Evolutionary conservation across 2,113 vertebrate genomes (phyloP).

Genomic region (Heterocephalus glaber): DNA sequence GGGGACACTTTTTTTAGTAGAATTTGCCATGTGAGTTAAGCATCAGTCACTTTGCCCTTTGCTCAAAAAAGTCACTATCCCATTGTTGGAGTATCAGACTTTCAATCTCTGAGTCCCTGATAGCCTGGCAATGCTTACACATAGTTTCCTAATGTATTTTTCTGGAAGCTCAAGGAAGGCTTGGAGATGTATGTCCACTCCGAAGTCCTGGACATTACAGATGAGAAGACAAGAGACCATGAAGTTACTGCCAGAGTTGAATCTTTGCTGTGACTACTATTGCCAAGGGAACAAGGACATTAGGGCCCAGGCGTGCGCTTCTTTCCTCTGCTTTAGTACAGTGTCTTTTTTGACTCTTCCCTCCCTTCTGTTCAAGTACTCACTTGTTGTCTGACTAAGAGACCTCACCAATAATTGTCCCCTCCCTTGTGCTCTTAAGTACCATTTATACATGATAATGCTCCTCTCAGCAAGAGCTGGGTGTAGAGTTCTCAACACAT

Average conservation of each 20-base stretch:
- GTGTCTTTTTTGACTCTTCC: neutral
- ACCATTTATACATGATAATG: conserved; percentile 18
- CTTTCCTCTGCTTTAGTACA: neutral
- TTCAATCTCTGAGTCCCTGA: neutral
- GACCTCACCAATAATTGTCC: neutral
- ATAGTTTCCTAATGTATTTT: neutral
- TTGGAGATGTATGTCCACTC: neutral
- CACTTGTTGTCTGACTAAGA: conserved; percentile 13
- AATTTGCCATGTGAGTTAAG: neutral
- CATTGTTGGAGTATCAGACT: neutral
- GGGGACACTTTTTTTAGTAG: neutral
- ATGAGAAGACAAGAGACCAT: neutral
- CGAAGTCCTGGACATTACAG: neutral
- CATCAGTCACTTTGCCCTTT: neutral
- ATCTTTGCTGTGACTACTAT: neutral
- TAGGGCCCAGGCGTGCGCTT: neutral
- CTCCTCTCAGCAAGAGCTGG: neutral
- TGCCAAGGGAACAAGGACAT: neutral
- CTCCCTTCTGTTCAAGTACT: neutral
- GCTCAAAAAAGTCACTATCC: neutral
- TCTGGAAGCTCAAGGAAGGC: neutral
- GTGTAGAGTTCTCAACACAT: neutral
- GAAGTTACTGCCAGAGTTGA: neutral
- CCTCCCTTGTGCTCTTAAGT: neutral
- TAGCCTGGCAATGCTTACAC: neutral